These are phyloP conservation scores for Psylliodes chrysocephalus DNA, from an alignment of 2,888 invertebrate species.

Conservation along the genomic window DNA sequence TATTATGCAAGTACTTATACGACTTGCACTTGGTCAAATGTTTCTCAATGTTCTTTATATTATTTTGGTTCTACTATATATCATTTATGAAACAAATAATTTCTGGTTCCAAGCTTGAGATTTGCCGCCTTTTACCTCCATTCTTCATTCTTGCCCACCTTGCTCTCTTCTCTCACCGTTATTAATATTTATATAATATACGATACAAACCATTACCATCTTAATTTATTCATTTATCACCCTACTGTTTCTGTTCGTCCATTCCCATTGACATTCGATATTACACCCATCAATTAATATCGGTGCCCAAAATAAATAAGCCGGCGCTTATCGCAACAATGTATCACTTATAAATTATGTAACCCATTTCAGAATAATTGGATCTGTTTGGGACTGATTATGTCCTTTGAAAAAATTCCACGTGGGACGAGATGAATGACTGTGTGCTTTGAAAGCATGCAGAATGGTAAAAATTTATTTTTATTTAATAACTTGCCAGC, in stretches of 20 bases:
- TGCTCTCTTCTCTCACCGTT: no score
- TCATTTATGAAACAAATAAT: no score
- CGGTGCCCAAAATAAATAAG: slow-evolving; percentile 27
- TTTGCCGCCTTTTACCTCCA: no score
- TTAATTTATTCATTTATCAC: neutral
- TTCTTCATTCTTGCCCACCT: no score
- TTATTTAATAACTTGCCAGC: no score
- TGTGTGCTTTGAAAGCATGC: neutral
- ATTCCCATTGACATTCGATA: slow-evolving; percentile 18
- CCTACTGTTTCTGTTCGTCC: neutral
- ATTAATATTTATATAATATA: no score
- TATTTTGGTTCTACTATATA: no score
- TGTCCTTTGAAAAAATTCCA: slow-evolving; percentile 21
- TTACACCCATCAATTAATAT: slow-evolving; percentile 34
- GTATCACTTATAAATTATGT: slow-evolving; percentile 38
- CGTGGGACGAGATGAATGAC: slow-evolving; percentile 29
- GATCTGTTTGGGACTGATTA: slow-evolving; percentile 36
- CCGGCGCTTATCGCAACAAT: slow-evolving; percentile 30
- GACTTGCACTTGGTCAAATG: no score
- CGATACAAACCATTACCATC: neutral
- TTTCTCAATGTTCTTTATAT: no score
- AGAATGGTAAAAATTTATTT: no score
- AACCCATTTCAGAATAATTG: slow-evolving; percentile 38
- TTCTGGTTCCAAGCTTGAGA: no score
- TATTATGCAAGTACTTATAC: no score